Evolutionary conservation across 2,888 invertebrate genomes (phyloP), one percentile per base, ranked within the genome.

Genomic region (Yponomeuta sedellus): DNA sequence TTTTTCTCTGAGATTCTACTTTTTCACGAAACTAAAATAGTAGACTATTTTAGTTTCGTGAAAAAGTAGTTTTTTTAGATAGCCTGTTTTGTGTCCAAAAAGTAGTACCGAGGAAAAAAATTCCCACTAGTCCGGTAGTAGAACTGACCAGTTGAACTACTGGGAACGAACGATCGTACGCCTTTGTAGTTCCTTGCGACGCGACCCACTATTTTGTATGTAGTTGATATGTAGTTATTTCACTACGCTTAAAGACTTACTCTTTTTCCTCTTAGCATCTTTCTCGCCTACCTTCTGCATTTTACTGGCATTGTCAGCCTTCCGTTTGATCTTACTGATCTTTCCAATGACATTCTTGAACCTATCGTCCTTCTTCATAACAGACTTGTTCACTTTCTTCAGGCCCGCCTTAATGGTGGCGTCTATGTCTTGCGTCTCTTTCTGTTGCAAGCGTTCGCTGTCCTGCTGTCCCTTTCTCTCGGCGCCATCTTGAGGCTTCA

Each of bases 301-400:
- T 72, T 57, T 70, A 63, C 65, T 82, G 76, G 2, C 74, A 67
- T 76, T 82, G 6, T 87, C 88, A 0, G 91, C 85, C 76, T 91
- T 92, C 40, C 86, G 72, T 70, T 88, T 91, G 19, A 92, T 91
- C 67, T 85, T 89, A 0, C 74, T 80, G 1, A 92, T 81, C 71
- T 91, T 91, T 1, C 88, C 90, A 0, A 91, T 90, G 2, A 91
- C 86, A 68, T 86, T 79, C 70, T 89, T 91, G 58, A 92, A 92
- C 39, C 92, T 74, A 1, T 85, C 84, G 59, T 92, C 92, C 71
- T 83, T 89, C 69, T 89, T 92, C 91, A 91, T 91, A 0, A 92
- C 70, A 3, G 72, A 79, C 67, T 81, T 91, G 66, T 90, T 91
- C 0, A 90, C 83, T 75, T 83, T 85, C 72, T 83, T 90, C 66